Base-by-base conservation (phyloP, 2,888 invertebrate species). In the Pandemis corylana region DNA sequence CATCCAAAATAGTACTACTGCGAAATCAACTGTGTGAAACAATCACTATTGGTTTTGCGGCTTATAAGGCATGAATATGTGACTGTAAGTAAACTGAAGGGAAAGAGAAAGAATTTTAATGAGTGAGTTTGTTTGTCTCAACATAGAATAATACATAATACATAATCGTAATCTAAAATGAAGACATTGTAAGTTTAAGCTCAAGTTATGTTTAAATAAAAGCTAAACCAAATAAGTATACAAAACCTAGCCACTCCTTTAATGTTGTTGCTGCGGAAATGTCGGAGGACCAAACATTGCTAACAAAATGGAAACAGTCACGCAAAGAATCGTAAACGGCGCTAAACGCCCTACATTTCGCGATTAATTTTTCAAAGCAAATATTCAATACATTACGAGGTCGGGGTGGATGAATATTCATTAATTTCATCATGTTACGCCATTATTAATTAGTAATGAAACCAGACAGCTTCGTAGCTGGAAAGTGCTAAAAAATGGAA, bases 241-340 rank as follows among this genome's bases (percentile, higher is more conserved):
- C 12, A 69, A 51, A 76, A 79, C 69, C 76, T 76, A 78, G 82
- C 83, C 84, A 81, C 84, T 81, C 84, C 84, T 84, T 80, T 81
- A 83, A 84, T 83, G 82, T 83, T 78, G 77, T 77, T 76, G 75
- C 73, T 81, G 79, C 83, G 81, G 83, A 87, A 89, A 87, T 81
- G 80, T 80, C 82, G 82, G 84, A 84, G 82, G 84, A 87, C 83
- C 80, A 86, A 80, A 87, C 82, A 82, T 80, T 76, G 77, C 79
- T 71, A 46, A 80, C 81, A 85, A 89, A 75, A 89, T 89, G 85
- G 81, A 81, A 80, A 77, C 76, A 71, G 87, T 87, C 90, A 90
- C 89, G 89, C 89, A 82, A 89, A 76, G 79, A 79, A 79, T 80
- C 79, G 68, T 73, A 71, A 72, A 69, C 51, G 63, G 63, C 66